Evolutionary conservation across 2,797 vertebrate species (phyloP).

Genomic region (Myotis findleyi): DNA sequence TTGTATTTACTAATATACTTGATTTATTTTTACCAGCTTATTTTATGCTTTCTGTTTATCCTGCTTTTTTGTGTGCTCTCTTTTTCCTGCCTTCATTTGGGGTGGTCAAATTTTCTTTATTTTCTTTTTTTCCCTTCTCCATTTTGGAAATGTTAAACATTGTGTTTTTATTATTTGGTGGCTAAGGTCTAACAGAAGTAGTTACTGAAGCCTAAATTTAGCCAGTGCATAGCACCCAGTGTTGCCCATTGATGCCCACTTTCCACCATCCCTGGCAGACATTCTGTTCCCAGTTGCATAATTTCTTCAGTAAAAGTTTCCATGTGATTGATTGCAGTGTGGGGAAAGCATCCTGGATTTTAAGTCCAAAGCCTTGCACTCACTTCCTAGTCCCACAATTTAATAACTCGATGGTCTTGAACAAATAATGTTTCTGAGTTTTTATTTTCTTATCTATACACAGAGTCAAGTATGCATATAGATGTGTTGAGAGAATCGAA

Average conservation of each 20-base stretch:
- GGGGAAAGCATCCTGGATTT: background rate
- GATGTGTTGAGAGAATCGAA: background rate
- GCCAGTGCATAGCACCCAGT: background rate
- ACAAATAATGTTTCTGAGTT: conserved; percentile 14
- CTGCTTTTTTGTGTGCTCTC: background rate
- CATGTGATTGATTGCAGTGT: background rate
- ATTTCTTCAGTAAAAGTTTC: background rate
- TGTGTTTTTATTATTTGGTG: background rate
- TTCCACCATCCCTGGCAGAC: background rate
- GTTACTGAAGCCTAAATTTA: background rate
- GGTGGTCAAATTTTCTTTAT: background rate
- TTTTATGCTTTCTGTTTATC: background rate
- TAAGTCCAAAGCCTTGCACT: background rate
- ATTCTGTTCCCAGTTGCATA: background rate
- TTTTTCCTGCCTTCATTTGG: background rate
- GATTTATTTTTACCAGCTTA: background rate
- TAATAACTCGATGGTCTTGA: background rate
- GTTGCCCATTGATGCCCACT: fast-evolving
- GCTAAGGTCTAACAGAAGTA: background rate
- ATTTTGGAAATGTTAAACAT: background rate
- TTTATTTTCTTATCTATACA: background rate
- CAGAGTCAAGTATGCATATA: background rate
- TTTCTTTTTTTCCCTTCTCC: background rate
- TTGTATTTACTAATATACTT: background rate
- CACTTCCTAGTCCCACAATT: background rate